Base-by-base conservation (phyloP, 1,140 invertebrate species). In the Pseudomyrmex cubaensis region DNA sequence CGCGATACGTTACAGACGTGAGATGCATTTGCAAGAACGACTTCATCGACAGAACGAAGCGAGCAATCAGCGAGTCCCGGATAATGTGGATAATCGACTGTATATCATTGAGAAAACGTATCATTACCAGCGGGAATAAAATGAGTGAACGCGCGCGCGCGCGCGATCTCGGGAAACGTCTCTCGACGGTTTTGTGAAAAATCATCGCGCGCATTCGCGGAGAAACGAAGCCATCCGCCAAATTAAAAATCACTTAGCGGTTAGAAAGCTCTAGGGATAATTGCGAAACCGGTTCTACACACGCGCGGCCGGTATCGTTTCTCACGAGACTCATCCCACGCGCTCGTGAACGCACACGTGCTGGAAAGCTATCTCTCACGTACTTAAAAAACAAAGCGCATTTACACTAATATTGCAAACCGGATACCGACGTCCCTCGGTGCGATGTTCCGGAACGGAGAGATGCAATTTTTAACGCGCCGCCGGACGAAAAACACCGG, bases 231-330 rank as follows among this genome's bases (percentile, higher is more conserved):
- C 75, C 46, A 44, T 62, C 76, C 50, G 75, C 59, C 75, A 50
- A 84, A 84, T 84, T 80, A 84, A 84, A 84, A 80, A 78, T 84
- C 82, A 78, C 82, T 84, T 84, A 84, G 82, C 54, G 22, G 82
- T 48, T 83, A 66, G 82, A 78, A 78, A 80, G 64, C 82, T 84
- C 48, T 80, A 84, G 48, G 56, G 52, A 78, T 78, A 84, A 84
- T 84, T 84, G 63, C 74, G 66, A 62, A 84, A 84, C 82, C 82
- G 82, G 82, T 84, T 80, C 17, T 66, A 52, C n/a, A 35, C 35
- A 35, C 35, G 44, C 22, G 64, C 74, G 63, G 48, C 62, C 46
- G 64, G 48, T 52, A 84, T 54, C 62, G 56, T 80, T 84, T 80
- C 82, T 84, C 82, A 70, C 75, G 75, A 63, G 74, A 76, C 54